phyloP scores from a whole-genome alignment of 2,797 vertebrate species.

The Aythya fuligula region DNA sequence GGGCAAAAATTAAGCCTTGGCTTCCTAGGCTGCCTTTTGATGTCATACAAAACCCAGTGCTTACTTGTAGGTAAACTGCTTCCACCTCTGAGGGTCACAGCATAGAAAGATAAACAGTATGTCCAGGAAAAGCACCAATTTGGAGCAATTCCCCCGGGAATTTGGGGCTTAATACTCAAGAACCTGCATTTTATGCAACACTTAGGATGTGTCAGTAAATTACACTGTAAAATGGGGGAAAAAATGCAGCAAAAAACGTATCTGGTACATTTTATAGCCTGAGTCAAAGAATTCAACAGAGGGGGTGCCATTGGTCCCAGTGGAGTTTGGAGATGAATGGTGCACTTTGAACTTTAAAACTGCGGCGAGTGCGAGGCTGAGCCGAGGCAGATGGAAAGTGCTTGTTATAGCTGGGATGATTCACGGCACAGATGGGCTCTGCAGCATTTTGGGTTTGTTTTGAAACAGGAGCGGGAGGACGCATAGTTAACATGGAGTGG shows the following conservation, averaged over 20 bases:
- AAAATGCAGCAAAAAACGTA: not conserved
- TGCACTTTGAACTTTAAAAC: constrained; percentile 23
- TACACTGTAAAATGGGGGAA: not conserved
- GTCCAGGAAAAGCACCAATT: not conserved
- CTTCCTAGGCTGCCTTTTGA: not conserved
- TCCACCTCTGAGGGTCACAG: not conserved
- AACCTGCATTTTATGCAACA: not conserved
- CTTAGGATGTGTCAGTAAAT: not conserved
- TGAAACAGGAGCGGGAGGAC: not conserved
- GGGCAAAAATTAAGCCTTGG: not conserved
- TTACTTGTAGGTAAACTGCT: not conserved
- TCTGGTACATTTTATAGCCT: not conserved
- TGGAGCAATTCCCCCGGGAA: not conserved
- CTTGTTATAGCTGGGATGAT: constrained; percentile 19
- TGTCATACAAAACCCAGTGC: not conserved
- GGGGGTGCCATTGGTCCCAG: not conserved
- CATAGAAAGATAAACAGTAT: not conserved
- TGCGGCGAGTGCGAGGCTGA: not conserved
- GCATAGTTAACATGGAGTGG: not conserved
- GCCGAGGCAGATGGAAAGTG: constrained; percentile 46
- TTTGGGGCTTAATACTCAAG: not conserved
- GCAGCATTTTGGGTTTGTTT: not conserved
- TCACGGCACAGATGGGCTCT: constrained; percentile 59
- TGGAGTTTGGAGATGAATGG: not conserved
- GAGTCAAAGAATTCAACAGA: not conserved